Evolutionary conservation across 2,888 invertebrate genomes (phyloP).

Genomic region (Pemphredon lugubris): DNA sequence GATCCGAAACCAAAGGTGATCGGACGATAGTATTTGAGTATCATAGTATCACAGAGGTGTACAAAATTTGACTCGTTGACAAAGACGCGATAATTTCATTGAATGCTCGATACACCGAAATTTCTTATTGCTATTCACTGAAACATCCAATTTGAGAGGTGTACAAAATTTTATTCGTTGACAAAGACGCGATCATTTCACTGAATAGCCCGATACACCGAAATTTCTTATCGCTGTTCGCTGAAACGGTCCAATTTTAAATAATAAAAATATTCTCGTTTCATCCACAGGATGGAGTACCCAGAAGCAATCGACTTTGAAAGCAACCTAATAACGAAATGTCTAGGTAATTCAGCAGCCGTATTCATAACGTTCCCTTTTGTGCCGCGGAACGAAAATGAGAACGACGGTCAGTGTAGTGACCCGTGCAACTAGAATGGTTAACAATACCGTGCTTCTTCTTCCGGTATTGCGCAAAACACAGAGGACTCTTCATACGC

Average conservation of each 20-base stretch:
- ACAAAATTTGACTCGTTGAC: too few relatives aligned
- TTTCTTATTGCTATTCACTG: too few relatives aligned
- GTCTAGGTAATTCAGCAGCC: slow-evolving; percentile 17
- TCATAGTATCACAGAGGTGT: too few relatives aligned
- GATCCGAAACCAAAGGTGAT: neutral
- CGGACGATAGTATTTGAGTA: too few relatives aligned
- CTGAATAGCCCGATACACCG: too few relatives aligned
- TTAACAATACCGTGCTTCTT: slow-evolving; percentile 48
- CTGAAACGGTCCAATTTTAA: neutral
- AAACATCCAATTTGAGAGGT: too few relatives aligned
- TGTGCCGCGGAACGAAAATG: neutral
- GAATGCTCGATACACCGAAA: too few relatives aligned
- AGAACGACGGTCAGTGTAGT: slow-evolving; percentile 3
- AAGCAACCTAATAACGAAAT: slow-evolving; percentile 22
- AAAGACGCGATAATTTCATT: too few relatives aligned
- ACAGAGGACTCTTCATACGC: slow-evolving; percentile 35
- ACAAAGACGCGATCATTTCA: too few relatives aligned
- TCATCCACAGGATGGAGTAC: neutral
- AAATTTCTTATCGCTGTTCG: too few relatives aligned
- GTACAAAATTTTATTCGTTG: too few relatives aligned
- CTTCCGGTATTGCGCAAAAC: slow-evolving; percentile 29
- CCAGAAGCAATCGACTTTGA: neutral
- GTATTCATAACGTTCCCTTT: slow-evolving; percentile 3
- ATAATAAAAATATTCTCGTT: neutral
- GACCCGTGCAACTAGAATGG: slow-evolving; percentile 25